A percentile compares a stretch with the other conserved stretches of the same genome.
phyloP scores from a whole-genome alignment of 1,140 invertebrate species.

The Drosophila nigrodunni region DNA sequence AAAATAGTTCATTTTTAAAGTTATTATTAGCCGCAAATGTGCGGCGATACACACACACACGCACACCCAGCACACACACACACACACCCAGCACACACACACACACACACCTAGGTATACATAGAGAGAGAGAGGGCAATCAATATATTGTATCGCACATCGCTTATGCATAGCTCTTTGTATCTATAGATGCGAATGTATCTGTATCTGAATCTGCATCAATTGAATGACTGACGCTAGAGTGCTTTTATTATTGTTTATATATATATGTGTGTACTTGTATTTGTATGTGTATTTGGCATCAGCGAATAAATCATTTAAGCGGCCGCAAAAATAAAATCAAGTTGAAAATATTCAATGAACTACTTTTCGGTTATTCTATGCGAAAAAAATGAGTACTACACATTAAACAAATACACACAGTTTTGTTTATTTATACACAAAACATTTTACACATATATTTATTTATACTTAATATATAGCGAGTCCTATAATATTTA shows the following conservation, averaged over 20 bases:
- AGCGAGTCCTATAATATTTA: too few relatives aligned
- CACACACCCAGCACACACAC: slow-evolving; percentile 8
- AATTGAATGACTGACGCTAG: slow-evolving; percentile 65
- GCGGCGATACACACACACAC: slow-evolving; percentile 58
- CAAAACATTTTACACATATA: neutral
- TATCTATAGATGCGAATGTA: slow-evolving; percentile 47
- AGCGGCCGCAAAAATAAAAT: slow-evolving; percentile 79
- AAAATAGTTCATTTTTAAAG: slow-evolving; percentile 83
- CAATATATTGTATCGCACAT: slow-evolving; percentile 67
- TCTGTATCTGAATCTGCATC: slow-evolving; percentile 47
- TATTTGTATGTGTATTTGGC: slow-evolving; percentile 46
- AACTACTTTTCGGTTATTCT: slow-evolving; percentile 70
- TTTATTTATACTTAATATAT: slow-evolving; percentile 9
- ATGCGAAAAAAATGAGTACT: slow-evolving; percentile 38
- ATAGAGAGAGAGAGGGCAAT: slow-evolving; percentile 48
- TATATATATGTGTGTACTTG: slow-evolving; percentile 31
- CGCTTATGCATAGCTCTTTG: slow-evolving; percentile 42
- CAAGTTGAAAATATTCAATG: slow-evolving; percentile 82
- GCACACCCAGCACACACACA: slow-evolving; percentile 26
- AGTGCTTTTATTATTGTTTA: slow-evolving; percentile 34
- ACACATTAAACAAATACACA: slow-evolving; percentile 23
- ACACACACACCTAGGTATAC: slow-evolving; percentile 21
- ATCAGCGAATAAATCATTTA: slow-evolving; percentile 79
- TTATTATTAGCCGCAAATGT: slow-evolving; percentile 83
- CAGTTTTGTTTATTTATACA: neutral